Evolutionary conservation across 2,797 vertebrate genomes (phyloP), one percentile per base, ranked within the genome.

Genomic region (Acestrorhynchus altus): DNA sequence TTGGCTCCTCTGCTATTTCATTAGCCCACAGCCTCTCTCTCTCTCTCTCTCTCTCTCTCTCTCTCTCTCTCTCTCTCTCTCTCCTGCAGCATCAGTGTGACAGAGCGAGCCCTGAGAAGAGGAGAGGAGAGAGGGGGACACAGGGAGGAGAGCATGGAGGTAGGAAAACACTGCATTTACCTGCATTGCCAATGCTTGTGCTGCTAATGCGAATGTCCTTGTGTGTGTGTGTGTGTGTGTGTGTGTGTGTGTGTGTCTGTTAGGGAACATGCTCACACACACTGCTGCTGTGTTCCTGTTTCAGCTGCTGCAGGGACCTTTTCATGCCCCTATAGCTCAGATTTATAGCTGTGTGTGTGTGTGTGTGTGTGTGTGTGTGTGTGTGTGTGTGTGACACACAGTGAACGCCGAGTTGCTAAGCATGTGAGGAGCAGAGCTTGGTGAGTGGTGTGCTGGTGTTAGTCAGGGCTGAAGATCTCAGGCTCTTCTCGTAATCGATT

Each of bases 21-120:
- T 57, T 57, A 57, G 22, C 56, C 24, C 56, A 57, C 56, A 12
- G 56, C 56, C 59, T 61, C 59, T 8, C 59, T 57, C 54, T 57
- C 47, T 18, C 18, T 49, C 18, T 42, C 40, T 4, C 40, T 4
- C 10, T 4, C 40, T 4, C 10, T 4, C 40, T 42, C 40, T 42
- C 42, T 12, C 18, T 42, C 40, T 4, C 40, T 4, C 10, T 4
- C 40, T 4, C 10, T 4, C 40, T 42, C 40, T 42, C 42, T 20
- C 18, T 18, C 24, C 57, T 60, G 57, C 57, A 60, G 57, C 57
- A 35, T 60, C 57, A 26, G 11, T 11, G 57, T 60, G 57, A 35
- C 6, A 1, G 57, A 18, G 13, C 16, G 28, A 60, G 56, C 52
- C 2, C 2, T 6, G 31, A 35, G 31, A 35, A 35, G 31, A 35